Evolutionary conservation across 2,797 vertebrate genomes (phyloP).

Genomic region (Spizella passerina): DNA sequence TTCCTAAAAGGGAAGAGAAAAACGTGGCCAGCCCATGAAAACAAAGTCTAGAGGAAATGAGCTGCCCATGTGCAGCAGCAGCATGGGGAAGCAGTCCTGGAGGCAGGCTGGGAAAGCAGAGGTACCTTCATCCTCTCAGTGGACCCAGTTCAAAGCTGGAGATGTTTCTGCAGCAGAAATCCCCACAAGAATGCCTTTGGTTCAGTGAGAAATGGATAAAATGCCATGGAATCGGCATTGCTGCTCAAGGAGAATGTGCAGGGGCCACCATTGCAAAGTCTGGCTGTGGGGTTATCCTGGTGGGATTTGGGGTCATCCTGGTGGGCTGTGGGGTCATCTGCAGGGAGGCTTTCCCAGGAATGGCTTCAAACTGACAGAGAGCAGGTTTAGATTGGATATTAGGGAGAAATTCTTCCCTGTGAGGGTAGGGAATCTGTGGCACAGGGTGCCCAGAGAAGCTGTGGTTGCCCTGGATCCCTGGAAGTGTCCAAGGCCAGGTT

Average conservation of each 20-base stretch:
- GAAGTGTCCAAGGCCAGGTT: fast-evolving
- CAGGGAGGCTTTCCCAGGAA: not conserved
- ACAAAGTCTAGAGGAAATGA: not conserved
- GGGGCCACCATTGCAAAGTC: too few relatives aligned
- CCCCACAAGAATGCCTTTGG: not conserved
- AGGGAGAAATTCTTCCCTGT: not conserved
- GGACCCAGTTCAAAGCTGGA: not conserved
- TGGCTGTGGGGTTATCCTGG: not conserved
- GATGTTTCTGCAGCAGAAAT: not conserved
- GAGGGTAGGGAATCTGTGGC: fast-evolving
- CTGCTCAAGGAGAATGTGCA: not conserved
- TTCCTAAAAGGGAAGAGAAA: not conserved
- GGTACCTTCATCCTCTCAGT: not conserved
- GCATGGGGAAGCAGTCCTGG: not conserved
- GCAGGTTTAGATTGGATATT: not conserved
- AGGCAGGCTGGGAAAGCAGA: not conserved
- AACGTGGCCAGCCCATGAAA: not conserved
- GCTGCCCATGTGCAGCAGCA: not conserved
- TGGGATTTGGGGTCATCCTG: not conserved
- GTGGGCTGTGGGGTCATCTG: not conserved
- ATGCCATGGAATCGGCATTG: fast-evolving
- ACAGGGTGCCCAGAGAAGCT: not conserved
- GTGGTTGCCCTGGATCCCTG: not conserved
- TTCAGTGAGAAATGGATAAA: not conserved
- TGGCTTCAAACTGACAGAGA: not conserved